Percentiles rank a stretch among this genome's conserved stretches.
Evolutionary conservation across 2,888 invertebrate species (phyloP).

Genomic region (Pterostichus niger): DNA sequence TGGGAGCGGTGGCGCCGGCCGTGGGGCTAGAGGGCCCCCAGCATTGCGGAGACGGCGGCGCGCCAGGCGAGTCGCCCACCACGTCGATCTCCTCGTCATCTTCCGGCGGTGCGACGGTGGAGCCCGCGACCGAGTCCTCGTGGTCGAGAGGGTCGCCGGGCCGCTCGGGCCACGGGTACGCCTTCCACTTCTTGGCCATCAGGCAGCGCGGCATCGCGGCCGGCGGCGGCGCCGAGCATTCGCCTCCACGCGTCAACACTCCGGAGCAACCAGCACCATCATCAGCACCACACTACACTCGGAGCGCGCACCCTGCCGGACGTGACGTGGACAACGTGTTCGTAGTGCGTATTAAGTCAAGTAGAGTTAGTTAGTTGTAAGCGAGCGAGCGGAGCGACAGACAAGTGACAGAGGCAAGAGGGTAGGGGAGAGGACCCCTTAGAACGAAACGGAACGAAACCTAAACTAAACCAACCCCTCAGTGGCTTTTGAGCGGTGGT

Average conservation of each 20-base stretch:
- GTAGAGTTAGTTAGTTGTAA: constrained; percentile 41
- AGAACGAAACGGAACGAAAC: constrained; percentile 74
- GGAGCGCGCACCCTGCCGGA: neutral
- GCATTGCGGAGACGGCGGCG: constrained; percentile 76
- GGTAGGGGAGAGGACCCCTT: constrained; percentile 72
- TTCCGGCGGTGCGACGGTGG: constrained; percentile 73
- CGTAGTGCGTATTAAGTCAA: no score
- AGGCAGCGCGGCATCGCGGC: constrained; percentile 94
- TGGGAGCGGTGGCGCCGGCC: constrained; percentile 87
- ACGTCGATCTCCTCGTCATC: constrained; percentile 93
- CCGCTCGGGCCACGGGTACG: constrained; percentile 87
- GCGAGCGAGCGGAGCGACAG: constrained; percentile 74
- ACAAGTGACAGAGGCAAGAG: constrained; percentile 77
- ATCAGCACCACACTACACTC: constrained; percentile 24
- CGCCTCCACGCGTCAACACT: constrained; percentile 18
- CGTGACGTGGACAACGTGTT: neutral
- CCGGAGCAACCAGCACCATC: constrained; percentile 12
- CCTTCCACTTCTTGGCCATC: constrained; percentile 98
- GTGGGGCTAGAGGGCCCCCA: constrained; percentile 88
- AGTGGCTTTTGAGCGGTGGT: constrained; percentile 79
- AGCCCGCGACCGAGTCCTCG: constrained; percentile 69
- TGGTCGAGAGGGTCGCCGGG: constrained; percentile 75
- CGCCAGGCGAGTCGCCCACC: constrained; percentile 83
- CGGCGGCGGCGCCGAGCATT: constrained; percentile 85
- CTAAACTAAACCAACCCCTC: constrained; percentile 80